Base-by-base conservation (phyloP, 1,140 invertebrate genomes). In the Drosophila burlai region DNA sequence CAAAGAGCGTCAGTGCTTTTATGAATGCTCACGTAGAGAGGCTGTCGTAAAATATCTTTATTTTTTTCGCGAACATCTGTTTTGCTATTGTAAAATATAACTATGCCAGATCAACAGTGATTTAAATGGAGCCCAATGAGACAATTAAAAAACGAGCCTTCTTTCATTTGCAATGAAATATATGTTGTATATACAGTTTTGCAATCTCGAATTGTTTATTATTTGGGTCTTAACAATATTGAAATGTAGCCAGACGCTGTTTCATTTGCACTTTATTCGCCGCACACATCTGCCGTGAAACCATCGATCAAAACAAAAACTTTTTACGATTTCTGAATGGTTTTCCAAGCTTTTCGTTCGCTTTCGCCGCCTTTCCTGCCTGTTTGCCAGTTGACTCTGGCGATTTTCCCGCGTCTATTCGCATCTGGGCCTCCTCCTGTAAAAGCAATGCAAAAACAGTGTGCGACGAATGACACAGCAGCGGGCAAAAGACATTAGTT, bases 401-500 rank as follows among this genome's bases (percentile, higher is more conserved):
- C 64, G n/a, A 31, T 47, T 72, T 49, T 50, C 45, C 55, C 36
- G 36, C 43, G 43, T 59, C 40, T 49, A 50, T 72, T 80, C 71
- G 49, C 47, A 29, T 50, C 42, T 63, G 54, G 65, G 71, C 36
- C 59, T 42, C 21, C 21, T 16, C 10, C 21, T 74, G 82, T 57
- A 54, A 78, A 75, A 65, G 65, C 74, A 72, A 86, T 72, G 38
- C 60, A 61, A 62, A 74, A 80, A 60, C 38, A 52, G 34, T 76
- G 73, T 67, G 49, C 55, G 61, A 78, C 55, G 61, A 83, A 83
- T 57, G 69, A n/a, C 52, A 71, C 61, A 69, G 66, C 43, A 72
- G 66, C 46, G 65, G 64, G 59, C 67, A 74, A 68, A 75, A 76
- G 62, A 69, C 65, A 80, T 76, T 82, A 75, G 66, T 85, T 90